Percentiles rank a stretch among this genome's conserved stretches.
These are phyloP conservation scores for Myopa tessellatipennis DNA, from an alignment of 2,888 invertebrate species.

Conservation along the genomic window DNA sequence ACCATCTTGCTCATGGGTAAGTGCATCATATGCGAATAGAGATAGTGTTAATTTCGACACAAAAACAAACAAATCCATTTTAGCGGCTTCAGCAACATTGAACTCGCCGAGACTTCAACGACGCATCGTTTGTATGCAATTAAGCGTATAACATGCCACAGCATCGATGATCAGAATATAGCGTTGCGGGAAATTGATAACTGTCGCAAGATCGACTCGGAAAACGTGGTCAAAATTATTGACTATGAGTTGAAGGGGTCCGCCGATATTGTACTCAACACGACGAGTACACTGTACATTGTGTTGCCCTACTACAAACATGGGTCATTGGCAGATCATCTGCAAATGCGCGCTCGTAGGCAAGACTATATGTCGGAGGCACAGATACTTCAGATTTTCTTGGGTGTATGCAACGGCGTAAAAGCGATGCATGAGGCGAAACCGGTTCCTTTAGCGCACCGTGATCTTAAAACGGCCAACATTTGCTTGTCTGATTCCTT, in stretches of 20 bases:
- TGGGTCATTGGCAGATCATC: constrained; percentile 79
- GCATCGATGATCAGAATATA: constrained; percentile 78
- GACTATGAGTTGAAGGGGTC: constrained; percentile 76
- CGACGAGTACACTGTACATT: constrained; percentile 78
- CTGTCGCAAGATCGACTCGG: constrained; percentile 77
- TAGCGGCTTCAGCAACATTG: constrained; percentile 85
- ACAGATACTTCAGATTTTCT: constrained; percentile 77
- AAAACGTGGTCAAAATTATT: constrained; percentile 79
- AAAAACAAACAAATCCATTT: not conserved
- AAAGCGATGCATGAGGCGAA: constrained; percentile 79
- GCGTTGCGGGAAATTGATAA: constrained; percentile 81
- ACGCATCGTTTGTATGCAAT: constrained; percentile 79
- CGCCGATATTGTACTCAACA: constrained; percentile 76
- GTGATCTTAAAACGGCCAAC: constrained; percentile 89
- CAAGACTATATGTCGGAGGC: constrained; percentile 74
- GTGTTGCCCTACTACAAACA: constrained; percentile 82
- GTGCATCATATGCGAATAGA: constrained; percentile 15
- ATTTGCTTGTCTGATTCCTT: constrained; percentile 79
- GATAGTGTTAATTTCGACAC: constrained; percentile 46
- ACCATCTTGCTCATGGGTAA: constrained; percentile 81
- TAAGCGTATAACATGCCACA: constrained; percentile 85
- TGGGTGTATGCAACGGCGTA: constrained; percentile 80
- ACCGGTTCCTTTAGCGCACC: constrained; percentile 81
- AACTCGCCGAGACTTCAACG: constrained; percentile 77
- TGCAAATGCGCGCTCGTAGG: constrained; percentile 72